phyloP scores from a whole-genome alignment of 2,888 invertebrate genomes.

The Harmothoe impar region DNA sequence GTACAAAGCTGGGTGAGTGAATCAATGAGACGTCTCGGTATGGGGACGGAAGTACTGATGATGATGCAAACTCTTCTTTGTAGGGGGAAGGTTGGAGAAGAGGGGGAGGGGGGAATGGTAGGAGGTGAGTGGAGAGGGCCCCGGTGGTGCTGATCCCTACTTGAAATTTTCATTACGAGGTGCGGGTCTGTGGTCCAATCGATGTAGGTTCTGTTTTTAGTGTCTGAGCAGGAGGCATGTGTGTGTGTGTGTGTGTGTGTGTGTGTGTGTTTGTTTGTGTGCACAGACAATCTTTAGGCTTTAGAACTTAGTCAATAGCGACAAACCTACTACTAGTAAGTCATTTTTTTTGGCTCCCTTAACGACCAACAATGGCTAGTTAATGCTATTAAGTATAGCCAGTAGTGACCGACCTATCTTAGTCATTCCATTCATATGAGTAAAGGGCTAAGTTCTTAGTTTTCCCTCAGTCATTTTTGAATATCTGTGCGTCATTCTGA shows the following conservation, averaged over 20 bases:
- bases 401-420: no score
- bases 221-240: neutral
- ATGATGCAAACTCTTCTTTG: conserved; percentile 55
- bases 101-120: neutral
- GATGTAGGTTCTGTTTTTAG: conserved; percentile 40
- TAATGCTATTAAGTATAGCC: no score
- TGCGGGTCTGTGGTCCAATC: neutral
- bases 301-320: no score
- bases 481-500: no score
- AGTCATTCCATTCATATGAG: no score
- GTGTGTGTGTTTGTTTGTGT: no score
- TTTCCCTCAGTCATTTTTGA: no score
- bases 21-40: neutral
- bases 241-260: neutral
- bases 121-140: neutral
- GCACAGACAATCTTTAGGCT: no score
- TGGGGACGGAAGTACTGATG: neutral
- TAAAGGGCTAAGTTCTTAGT: no score
- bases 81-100: neutral
- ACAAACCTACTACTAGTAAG: no score
- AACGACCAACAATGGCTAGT: no score
- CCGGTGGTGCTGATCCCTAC: conserved; percentile 27
- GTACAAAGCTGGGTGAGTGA: neutral
- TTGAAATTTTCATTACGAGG: conserved; percentile 57
- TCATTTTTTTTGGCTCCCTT: no score